Evolutionary conservation across 2,113 vertebrate species (phyloP).

Genomic region (Tragulus kanchil): DNA sequence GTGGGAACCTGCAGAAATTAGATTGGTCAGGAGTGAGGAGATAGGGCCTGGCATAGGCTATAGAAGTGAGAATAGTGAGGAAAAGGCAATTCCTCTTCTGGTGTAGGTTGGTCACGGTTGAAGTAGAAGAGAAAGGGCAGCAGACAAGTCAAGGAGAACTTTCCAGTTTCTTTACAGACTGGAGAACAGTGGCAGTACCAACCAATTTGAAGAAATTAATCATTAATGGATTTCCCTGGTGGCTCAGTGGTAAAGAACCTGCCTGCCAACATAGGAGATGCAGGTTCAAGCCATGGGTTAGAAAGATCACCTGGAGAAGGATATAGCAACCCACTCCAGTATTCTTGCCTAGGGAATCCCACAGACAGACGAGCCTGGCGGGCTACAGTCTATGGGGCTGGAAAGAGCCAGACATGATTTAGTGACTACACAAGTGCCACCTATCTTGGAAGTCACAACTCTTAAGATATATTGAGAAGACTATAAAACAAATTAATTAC

Average conservation of each 20-base stretch:
- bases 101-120: constrained; percentile 5
- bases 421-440: background rate
- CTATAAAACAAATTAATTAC: background rate
- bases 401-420: background rate
- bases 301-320: background rate
- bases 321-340: background rate
- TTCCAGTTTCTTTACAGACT: background rate
- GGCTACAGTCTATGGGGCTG: background rate
- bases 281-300: background rate
- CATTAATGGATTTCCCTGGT: background rate
- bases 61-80: background rate
- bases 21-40: background rate
- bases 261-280: background rate
- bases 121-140: background rate
- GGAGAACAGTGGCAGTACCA: background rate
- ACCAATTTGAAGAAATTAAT: background rate
- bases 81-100: constrained; percentile 6
- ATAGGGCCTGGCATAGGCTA: background rate
- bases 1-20: background rate
- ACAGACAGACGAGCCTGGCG: background rate
- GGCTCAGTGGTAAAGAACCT: background rate
- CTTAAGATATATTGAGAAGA: background rate
- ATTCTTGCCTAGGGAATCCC: background rate
- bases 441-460: constrained; percentile 12
- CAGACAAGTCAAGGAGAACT: background rate